Conservation (phyloP, 2,888 invertebrate species). For the Nomada ruficornis region DNA sequence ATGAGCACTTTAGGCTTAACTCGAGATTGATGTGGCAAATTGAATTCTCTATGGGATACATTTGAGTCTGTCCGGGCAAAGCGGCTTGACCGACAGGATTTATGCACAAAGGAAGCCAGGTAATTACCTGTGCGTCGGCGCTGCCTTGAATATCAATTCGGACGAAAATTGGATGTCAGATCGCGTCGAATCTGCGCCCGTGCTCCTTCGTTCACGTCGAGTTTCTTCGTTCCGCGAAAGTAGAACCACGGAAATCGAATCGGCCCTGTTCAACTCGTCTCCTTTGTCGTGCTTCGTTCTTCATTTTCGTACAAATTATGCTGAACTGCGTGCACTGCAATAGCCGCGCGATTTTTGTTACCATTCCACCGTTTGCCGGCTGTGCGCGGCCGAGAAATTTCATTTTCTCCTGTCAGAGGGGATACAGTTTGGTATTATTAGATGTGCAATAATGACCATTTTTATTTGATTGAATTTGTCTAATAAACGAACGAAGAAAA, state of each 20-base stretch:
- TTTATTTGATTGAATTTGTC: no score
- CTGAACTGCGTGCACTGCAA: not conserved
- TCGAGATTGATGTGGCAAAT: conserved; percentile 61
- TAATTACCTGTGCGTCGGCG: conserved; percentile 61
- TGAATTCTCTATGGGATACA: conserved; percentile 62
- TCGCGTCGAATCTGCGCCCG: conserved; percentile 34
- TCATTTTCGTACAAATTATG: conserved; percentile 15
- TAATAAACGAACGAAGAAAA: no score
- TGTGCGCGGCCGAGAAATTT: no score
- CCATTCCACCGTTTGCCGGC: no score
- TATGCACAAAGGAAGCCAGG: conserved; percentile 69
- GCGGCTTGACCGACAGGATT: conserved; percentile 61
- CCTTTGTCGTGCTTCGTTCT: not conserved
- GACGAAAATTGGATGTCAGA: conserved; percentile 55
- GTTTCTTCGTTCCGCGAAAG: conserved; percentile 17
- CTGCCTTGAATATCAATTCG: conserved; percentile 65
- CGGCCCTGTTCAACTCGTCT: not conserved
- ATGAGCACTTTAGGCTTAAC: conserved; percentile 59
- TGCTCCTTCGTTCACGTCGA: not conserved
- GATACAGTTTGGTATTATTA: no score
- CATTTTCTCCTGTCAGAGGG: no score
- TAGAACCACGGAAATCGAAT: conserved; percentile 11
- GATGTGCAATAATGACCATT: no score
- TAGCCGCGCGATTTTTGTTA: no score
- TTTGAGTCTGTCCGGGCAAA: conserved; percentile 61